Evolutionary conservation across 1,140 invertebrate species (phyloP), one percentile per base, ranked within the genome.

Genomic region (Temnothorax longispinosus): DNA sequence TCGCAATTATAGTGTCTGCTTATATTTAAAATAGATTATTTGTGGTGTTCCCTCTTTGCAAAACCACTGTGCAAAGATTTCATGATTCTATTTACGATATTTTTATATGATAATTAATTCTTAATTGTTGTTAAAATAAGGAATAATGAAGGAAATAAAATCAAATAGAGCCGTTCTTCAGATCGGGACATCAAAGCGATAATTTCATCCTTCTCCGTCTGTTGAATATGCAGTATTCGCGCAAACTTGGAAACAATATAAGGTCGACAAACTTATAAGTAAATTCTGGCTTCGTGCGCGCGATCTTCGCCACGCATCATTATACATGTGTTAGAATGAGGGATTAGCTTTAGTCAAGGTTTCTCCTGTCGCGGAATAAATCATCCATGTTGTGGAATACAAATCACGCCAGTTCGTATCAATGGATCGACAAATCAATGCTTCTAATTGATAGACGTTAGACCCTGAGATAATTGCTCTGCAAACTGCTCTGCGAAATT

Each of bases 321-420:
- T 27, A 27, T 81, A 58, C 47, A 52, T 54, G 8, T 58, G 41
- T n/a, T 74, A 50, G 67, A 77, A 90, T 64, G 72, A 90, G n/a
- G 52, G 76, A 89, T 87, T 84, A 84, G 75, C 38, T 54, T 54
- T 44, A 58, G 54, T 11, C 44, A 78, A 90, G 88, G 85, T 41
- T 81, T 80, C 50, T 2, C 27, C 27, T 86, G 74, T 86, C 47
- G 15, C 65, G 54, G 65, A 27, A 11, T 18, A 52, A 52, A 3
- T 67, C 32, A 54, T 56, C 54, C 27, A 27, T 27, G 47, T 81
- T 54, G 69, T 41, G 38, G 41, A 80, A 87, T 78, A 89, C 65
- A 89, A 90, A 89, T 90, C 44, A 50, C 58, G 27, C n/a, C 69
- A 71, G 4, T 50, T 58, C n/a, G 65, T 85, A 72, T 74, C 52